A percentile compares a stretch with the other conserved stretches of the same genome.
These are phyloP conservation scores for Nycticryphes semicollaris DNA, from an alignment of 2,113 vertebrate genomes.

Conservation along the genomic window DNA sequence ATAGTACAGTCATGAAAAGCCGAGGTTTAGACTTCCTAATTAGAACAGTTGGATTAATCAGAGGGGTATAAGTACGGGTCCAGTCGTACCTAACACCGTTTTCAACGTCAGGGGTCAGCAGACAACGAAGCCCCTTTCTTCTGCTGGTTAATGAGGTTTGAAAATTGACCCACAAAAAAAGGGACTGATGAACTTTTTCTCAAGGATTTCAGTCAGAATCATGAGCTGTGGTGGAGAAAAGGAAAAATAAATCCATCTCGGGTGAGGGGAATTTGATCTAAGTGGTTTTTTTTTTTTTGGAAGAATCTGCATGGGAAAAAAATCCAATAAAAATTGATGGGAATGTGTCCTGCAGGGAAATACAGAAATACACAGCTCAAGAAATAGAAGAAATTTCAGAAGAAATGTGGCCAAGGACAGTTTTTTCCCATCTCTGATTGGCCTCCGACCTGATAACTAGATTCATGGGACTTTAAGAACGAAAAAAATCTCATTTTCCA, in stretches of 20 bases:
- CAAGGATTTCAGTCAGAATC: background rate
- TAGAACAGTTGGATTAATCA: background rate
- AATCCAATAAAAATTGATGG: background rate
- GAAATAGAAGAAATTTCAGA: background rate
- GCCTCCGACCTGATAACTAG: background rate
- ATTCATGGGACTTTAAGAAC: background rate
- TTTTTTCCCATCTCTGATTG: background rate
- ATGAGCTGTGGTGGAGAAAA: background rate
- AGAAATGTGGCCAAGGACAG: background rate
- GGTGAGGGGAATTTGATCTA: background rate
- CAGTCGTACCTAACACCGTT: rapidly evolving
- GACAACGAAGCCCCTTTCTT: background rate
- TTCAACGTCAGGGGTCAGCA: background rate
- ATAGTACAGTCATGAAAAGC: background rate
- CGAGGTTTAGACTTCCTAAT: background rate
- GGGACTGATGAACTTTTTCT: background rate
- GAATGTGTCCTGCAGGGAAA: background rate
- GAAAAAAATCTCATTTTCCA: background rate
- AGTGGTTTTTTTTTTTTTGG: rapidly evolving
- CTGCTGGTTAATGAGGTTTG: background rate
- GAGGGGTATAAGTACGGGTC: background rate
- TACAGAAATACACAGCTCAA: background rate
- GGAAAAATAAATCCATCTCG: background rate
- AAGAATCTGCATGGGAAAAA: background rate
- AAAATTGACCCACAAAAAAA: background rate